Base-by-base conservation (phyloP, 2,113 vertebrate genomes). In the Eptatretus burgeri region DNA sequence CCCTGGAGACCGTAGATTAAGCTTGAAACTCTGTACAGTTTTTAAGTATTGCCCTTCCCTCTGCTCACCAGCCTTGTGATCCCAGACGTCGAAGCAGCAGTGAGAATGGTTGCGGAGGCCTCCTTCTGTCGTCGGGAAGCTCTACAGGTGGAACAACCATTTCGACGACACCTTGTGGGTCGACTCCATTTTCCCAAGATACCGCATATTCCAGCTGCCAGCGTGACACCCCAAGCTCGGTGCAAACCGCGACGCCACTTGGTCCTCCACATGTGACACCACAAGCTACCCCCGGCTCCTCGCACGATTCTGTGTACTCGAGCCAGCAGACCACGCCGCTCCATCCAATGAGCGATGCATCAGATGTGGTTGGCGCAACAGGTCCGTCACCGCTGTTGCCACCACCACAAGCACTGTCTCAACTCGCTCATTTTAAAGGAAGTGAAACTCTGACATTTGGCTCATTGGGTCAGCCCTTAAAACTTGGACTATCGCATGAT, bases 141-240 rank as follows among this genome's bases (percentile, higher is more conserved):
- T n/a, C 56, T n/a, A 17, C 56, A 20, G 56, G n/a, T 20, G 56
- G 20, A n/a, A 41, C 27, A 41, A 41, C 27, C 27, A 41, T 41
- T 41, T 41, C 27, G 27, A 41, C 27, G 3, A 41, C 27, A 41
- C 27, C 27, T 41, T 41, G 27, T 41, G 27, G 82, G 63, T 76
- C 74, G 53, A 98, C 91, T 0, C 91, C 91, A 0, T 77, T 87
- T 69, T 93, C 86, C 68, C 76, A 81, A 7, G 91, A 98, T 74
- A 93, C 89, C 0, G 85, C 85, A 63, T 96, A 91, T 70, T 93
- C 83, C 74, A 98, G 87, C 74, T 76, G 80, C 64, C 82, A 81
- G 68, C 83, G 86, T 64, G 91, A 95, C 69, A 98, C 91, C 2
- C 89, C 91, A 1, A 85, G 81, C 13, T 78, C 82, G 65, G 56